phyloP scores from a whole-genome alignment of 2,113 vertebrate genomes.

The Phasianus colchicus region DNA sequence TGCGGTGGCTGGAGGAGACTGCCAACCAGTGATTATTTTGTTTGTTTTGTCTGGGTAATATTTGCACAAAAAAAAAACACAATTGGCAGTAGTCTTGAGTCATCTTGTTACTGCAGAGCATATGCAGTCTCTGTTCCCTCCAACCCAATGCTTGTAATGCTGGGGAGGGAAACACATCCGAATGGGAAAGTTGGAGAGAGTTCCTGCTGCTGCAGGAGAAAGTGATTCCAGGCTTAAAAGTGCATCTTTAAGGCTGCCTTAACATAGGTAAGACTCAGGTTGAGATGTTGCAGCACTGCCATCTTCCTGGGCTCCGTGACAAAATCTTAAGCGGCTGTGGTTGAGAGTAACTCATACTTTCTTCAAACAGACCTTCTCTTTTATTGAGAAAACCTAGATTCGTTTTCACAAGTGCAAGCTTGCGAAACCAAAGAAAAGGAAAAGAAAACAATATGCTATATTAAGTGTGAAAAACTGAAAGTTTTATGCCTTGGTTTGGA shows the following conservation, averaged over 20 bases:
- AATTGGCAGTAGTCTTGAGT: not conserved
- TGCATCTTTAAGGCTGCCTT: not conserved
- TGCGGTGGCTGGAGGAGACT: not conserved
- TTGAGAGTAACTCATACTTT: not conserved
- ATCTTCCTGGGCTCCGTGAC: not conserved
- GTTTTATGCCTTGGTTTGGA: not conserved
- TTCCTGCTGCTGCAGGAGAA: not conserved
- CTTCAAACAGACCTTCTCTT: not conserved
- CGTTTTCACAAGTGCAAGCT: not conserved
- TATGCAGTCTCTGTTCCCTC: not conserved
- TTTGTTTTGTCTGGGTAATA: constrained; percentile 32
- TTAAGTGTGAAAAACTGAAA: rapidly evolving
- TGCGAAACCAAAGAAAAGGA: not conserved
- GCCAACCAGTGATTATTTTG: not conserved
- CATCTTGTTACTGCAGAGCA: not conserved
- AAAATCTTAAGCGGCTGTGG: not conserved
- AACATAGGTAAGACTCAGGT: not conserved
- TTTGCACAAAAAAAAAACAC: constrained; percentile 23
- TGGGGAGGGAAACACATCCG: not conserved
- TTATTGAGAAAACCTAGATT: not conserved
- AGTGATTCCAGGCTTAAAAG: not conserved
- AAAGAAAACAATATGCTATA: not conserved
- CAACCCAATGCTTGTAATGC: not conserved
- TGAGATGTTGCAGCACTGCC: not conserved
- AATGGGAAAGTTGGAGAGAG: not conserved